Base-by-base conservation (phyloP, 2,113 vertebrate species). In the Pseudopodoces humilis region DNA sequence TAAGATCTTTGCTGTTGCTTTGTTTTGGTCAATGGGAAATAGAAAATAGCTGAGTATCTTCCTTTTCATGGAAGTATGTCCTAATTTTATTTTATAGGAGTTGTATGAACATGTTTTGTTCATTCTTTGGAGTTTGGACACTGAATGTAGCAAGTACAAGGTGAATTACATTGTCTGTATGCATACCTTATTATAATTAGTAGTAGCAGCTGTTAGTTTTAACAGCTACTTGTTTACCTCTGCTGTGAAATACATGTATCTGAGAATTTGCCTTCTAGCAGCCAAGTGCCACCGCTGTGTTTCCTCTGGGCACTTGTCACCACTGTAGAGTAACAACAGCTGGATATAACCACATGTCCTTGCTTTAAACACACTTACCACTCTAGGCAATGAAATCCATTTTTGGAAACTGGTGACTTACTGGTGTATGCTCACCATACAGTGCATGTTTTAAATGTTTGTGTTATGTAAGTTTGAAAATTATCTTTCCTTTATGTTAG, bases 361-460 rank as follows among this genome's bases (percentile, higher is more conserved):
- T 37, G 33, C 43, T 15, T 41, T 46, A 65, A 35, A 47, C 35
- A 43, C 17, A 25, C 37, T 88, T 56, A 49, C 0, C 71, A 10
- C 30, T 50, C n/a, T 7, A 63, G 87, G 46, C 68, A 75, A 25
- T 41, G 33, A 67, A 83, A 75, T 41, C 8, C 4, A 1, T 37
- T 86, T 92, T 49, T 91, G 56, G 72, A 78, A 94, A 64, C 19
- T n/a, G 46, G 23, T 84, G 43, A 24, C 21, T 65, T 74, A 22
- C 11, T 67, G 47, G 35, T 77, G 5, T 24, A 15, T 3, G 3
- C 12, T 77, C 19, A 59, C 11, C n/a, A 33, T 22, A 31, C 10
- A 60, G 20, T 47, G 30, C 13, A 63, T 60, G 13, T 67, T 92
- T 75, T 60, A 75, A 83, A 68, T 44, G 14, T 63, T 31, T 86